phyloP scores from a whole-genome alignment of 1,140 invertebrate species.

The Drosophila bocqueti region DNA sequence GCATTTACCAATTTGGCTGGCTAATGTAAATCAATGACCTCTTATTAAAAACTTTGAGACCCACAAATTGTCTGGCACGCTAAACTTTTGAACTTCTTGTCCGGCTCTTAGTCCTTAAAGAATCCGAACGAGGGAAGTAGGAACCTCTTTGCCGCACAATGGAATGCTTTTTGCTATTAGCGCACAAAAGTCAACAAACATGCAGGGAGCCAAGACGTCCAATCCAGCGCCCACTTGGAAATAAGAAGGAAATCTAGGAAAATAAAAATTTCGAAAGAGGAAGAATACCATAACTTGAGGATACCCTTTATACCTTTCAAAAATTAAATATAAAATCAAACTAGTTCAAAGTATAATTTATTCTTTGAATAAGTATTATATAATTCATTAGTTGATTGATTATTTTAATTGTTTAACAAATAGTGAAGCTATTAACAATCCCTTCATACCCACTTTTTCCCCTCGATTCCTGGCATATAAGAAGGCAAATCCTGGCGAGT shows the following conservation, averaged over 20 bases:
- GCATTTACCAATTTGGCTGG: slow-evolving; percentile 53
- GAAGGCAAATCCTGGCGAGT: slow-evolving; percentile 35
- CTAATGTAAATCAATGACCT: slow-evolving; percentile 80
- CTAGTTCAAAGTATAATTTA: too few species aligned
- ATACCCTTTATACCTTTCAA: neutral
- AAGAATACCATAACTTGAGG: neutral
- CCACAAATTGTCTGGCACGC: slow-evolving; percentile 76
- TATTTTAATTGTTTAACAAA: neutral
- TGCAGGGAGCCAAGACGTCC: slow-evolving; percentile 39
- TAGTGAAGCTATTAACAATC: too few species aligned
- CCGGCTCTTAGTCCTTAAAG: slow-evolving; percentile 15
- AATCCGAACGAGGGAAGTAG: neutral
- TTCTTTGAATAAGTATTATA: neutral
- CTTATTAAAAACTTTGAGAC: slow-evolving; percentile 78
- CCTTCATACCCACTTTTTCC: neutral
- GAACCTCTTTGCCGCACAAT: slow-evolving; percentile 56
- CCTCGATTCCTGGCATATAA: slow-evolving; percentile 2
- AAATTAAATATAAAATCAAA: neutral
- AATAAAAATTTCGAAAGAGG: neutral
- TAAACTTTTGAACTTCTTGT: slow-evolving; percentile 70
- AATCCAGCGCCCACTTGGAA: slow-evolving; percentile 54
- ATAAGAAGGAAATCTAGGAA: slow-evolving; percentile 43
- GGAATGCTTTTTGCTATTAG: slow-evolving; percentile 74
- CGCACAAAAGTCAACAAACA: slow-evolving; percentile 78
- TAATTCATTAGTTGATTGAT: neutral